Conservation (phyloP, 1,140 invertebrate species). For the Drosophila bocqueti region DNA sequence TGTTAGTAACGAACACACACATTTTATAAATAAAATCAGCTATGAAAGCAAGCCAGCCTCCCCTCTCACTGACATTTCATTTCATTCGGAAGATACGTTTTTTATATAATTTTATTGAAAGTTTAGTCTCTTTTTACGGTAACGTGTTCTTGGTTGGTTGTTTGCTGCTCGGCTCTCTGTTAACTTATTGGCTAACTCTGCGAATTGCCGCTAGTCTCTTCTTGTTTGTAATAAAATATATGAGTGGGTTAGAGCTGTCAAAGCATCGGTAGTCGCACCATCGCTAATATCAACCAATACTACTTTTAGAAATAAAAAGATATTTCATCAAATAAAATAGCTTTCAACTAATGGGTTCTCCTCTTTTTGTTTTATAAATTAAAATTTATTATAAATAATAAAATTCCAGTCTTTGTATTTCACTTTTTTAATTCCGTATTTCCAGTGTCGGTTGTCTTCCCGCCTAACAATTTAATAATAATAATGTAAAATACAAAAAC, state of each 20-base stretch:
- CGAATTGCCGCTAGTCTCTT: slow-evolving; percentile 60
- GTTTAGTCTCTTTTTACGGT: slow-evolving; percentile 75
- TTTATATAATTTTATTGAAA: slow-evolving; percentile 69
- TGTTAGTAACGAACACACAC: slow-evolving; percentile 57
- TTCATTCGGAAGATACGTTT: slow-evolving; percentile 2
- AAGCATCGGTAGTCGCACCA: neutral
- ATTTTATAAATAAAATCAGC: slow-evolving; percentile 66
- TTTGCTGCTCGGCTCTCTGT: slow-evolving; percentile 33
- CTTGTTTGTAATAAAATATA: slow-evolving; percentile 72
- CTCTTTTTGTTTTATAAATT: neutral
- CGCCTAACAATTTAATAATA: neutral
- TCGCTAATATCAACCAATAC: neutral
- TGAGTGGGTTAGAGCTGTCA: slow-evolving; percentile 15
- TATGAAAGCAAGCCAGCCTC: slow-evolving; percentile 18
- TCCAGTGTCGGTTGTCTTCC: neutral
- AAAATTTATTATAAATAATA: neutral
- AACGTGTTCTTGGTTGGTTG: slow-evolving; percentile 66
- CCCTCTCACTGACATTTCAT: neutral
- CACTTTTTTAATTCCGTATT: neutral
- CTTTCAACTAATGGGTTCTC: neutral
- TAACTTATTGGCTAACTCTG: slow-evolving; percentile 56
- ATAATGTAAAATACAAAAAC: neutral
- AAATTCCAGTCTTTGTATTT: neutral
- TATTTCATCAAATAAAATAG: neutral
- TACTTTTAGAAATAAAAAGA: neutral